Conservation (phyloP, 2,113 vertebrate species). For the Caranx melampygus region DNA sequence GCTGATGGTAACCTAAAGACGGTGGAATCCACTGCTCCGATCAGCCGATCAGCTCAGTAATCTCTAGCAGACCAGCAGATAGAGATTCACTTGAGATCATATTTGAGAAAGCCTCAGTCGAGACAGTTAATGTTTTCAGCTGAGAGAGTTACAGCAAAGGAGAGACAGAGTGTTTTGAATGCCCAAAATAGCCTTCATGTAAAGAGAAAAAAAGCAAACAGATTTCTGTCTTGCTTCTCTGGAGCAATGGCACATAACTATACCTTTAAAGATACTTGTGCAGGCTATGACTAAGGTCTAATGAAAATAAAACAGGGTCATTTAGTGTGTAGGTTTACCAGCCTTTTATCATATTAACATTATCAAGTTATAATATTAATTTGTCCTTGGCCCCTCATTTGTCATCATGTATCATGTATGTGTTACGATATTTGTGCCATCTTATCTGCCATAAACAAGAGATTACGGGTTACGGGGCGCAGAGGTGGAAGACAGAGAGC, state of each 20-base stretch:
- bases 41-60: conserved; percentile 38
- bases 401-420: too few relatives aligned
- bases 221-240: conserved; percentile 14
- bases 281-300: background rate
- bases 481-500: too few relatives aligned
- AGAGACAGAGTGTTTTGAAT: conserved; percentile 24
- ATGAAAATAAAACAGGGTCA: background rate
- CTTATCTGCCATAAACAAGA: too few relatives aligned
- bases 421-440: too few relatives aligned
- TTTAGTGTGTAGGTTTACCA: background rate
- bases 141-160: conserved; percentile 10
- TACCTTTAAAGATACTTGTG: conserved; percentile 15
- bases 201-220: conserved; percentile 46
- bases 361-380: too few relatives aligned
- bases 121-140: conserved; percentile 23
- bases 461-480: too few relatives aligned
- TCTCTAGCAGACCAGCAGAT: conserved; percentile 10
- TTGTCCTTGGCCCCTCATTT: too few relatives aligned
- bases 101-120: conserved; percentile 17
- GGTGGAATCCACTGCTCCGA: background rate
- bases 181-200: conserved; percentile 47
- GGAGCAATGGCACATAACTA: conserved; percentile 12
- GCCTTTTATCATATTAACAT: background rate
- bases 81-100: background rate
- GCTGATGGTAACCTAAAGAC: conserved; percentile 35